These are phyloP conservation scores for Rhynchopsitta pachyrhyncha DNA, from an alignment of 2,113 vertebrate genomes.

Conservation along the genomic window DNA sequence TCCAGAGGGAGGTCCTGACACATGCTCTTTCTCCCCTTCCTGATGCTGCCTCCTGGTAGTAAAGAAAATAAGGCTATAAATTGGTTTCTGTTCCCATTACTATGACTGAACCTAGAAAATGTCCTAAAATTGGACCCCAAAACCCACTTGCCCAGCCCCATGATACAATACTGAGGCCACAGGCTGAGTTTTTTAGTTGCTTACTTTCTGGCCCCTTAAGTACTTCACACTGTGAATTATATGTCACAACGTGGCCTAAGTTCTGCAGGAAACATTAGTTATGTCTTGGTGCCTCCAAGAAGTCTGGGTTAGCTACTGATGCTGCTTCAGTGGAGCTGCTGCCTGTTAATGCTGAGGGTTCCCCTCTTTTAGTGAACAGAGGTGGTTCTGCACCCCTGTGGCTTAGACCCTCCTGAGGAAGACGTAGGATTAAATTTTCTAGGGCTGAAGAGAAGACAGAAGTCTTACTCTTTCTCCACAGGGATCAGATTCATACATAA, in stretches of 20 bases:
- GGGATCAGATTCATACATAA: neutral
- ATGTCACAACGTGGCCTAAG: neutral
- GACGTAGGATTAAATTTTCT: neutral
- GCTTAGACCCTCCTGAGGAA: neutral
- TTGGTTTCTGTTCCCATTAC: neutral
- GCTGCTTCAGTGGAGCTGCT: neutral
- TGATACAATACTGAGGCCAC: neutral
- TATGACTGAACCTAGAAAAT: neutral
- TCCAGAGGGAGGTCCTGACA: neutral
- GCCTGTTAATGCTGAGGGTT: neutral
- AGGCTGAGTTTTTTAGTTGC: neutral
- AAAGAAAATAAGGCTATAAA: neutral
- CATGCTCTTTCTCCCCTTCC: fast-evolving
- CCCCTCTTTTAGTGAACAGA: neutral
- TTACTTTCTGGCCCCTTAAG: neutral
- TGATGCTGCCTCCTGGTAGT: neutral
- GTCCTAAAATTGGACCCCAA: neutral
- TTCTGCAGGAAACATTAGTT: neutral
- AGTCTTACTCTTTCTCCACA: neutral
- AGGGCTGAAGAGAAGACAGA: neutral
- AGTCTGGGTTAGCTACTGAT: fast-evolving
- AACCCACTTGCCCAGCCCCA: neutral
- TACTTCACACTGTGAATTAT: neutral
- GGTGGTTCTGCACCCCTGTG: neutral
- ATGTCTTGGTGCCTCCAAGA: neutral